Conservation (phyloP, 2,888 invertebrate species). For the Charanyca ferruginea region DNA sequence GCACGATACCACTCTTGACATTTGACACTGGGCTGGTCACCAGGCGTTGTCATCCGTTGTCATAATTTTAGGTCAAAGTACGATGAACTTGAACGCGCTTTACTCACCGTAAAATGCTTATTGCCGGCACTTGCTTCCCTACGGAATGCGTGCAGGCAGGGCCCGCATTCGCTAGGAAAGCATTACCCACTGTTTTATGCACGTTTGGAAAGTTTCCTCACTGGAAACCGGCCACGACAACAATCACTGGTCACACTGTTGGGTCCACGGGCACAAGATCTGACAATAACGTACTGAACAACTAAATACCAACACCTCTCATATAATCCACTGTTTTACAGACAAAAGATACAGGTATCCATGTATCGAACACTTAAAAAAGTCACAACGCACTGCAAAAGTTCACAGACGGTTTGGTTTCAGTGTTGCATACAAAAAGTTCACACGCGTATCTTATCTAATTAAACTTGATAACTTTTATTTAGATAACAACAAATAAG, state of each 20-base stretch:
- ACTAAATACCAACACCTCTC: slow-evolving; percentile 83
- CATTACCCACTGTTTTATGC: slow-evolving; percentile 90
- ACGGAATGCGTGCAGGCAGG: slow-evolving; percentile 89
- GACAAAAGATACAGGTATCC: slow-evolving; percentile 89
- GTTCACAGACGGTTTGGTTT: slow-evolving; percentile 68
- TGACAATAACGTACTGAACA: slow-evolving; percentile 82
- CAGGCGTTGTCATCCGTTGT: slow-evolving; percentile 71
- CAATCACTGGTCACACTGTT: slow-evolving; percentile 90
- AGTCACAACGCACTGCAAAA: slow-evolving; percentile 77
- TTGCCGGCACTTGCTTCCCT: slow-evolving; percentile 89
- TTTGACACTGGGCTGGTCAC: slow-evolving; percentile 76
- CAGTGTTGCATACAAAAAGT: slow-evolving; percentile 69
- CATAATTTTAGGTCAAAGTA: slow-evolving; percentile 89
- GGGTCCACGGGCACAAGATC: slow-evolving; percentile 79
- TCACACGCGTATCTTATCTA: slow-evolving; percentile 78
- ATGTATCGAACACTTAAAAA: slow-evolving; percentile 79
- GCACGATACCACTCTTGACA: slow-evolving; percentile 72
- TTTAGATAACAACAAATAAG: slow-evolving; percentile 78
- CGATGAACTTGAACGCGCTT: slow-evolving; percentile 89
- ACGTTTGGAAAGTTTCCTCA: slow-evolving; percentile 90
- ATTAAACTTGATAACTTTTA: slow-evolving; percentile 78
- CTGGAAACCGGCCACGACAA: slow-evolving; percentile 90
- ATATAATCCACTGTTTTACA: slow-evolving; percentile 85
- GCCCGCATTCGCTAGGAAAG: slow-evolving; percentile 89
- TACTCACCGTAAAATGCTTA: slow-evolving; percentile 91